Conservation (phyloP, 2,797 vertebrate genomes). For the Sebastes hopkinsi region DNA sequence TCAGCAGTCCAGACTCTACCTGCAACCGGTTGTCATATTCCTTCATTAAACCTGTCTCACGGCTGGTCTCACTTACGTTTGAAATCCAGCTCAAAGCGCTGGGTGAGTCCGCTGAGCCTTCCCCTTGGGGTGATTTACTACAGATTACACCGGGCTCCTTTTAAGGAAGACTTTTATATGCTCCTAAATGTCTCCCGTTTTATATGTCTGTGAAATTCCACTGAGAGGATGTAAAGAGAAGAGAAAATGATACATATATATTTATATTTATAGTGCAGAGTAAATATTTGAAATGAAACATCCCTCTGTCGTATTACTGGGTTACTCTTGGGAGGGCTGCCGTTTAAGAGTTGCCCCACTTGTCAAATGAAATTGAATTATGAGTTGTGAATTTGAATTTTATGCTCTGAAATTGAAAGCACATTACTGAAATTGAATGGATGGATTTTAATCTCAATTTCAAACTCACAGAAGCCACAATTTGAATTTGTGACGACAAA, state of each 20-base stretch:
- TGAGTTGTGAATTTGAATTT: background rate
- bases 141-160: constrained; percentile 63
- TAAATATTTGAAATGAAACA: constrained; percentile 51
- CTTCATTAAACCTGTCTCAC: constrained; percentile 18
- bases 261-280: background rate
- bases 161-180: constrained; percentile 75
- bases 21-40: constrained; percentile 26
- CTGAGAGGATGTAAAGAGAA: constrained; percentile 27
- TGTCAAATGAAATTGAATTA: background rate
- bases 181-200: constrained; percentile 58
- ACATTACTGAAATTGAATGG: background rate
- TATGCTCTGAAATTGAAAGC: background rate
- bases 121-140: constrained; percentile 61
- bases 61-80: constrained; percentile 62
- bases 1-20: background rate
- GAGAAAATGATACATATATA: background rate
- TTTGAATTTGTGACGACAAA: background rate
- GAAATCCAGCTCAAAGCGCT: constrained; percentile 61
- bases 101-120: constrained; percentile 56
- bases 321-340: background rate
- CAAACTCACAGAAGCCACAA: background rate
- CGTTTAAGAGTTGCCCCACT: accelerated
- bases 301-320: constrained; percentile 24
- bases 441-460: background rate
- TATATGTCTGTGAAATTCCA: constrained; percentile 39